phyloP scores from a whole-genome alignment of 2,113 vertebrate genomes.

The Malurus alboscapulatus region DNA sequence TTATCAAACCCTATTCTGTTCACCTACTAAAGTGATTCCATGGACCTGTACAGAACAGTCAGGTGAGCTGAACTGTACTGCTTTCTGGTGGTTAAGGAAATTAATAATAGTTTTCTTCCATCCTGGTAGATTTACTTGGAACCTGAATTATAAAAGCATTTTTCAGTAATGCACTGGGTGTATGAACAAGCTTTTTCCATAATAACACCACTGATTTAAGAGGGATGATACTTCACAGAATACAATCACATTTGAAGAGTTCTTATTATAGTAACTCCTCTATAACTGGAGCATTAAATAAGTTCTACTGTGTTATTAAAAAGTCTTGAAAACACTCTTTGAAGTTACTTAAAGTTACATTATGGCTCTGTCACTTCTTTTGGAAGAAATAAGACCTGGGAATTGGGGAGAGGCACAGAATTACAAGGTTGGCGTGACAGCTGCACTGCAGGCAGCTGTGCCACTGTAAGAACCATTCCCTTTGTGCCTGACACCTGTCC shows the following conservation, averaged over 20 bases:
- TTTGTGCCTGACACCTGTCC: accelerated
- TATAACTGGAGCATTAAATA: constrained; percentile 51
- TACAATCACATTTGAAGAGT: constrained; percentile 44
- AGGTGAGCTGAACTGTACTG: background rate
- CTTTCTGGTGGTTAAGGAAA: constrained; percentile 1
- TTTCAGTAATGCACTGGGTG: constrained; percentile 33
- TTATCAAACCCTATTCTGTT: background rate
- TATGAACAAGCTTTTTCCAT: constrained; percentile 48
- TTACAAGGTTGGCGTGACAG: accelerated
- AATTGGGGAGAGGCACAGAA: background rate
- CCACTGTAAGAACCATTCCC: background rate
- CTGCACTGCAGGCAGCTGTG: background rate
- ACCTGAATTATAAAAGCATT: constrained; percentile 56
- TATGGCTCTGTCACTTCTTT: background rate
- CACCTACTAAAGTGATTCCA: background rate
- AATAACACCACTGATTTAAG: constrained; percentile 60
- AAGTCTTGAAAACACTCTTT: constrained; percentile 15
- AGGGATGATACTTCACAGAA: constrained; percentile 50
- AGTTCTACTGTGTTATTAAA: constrained; percentile 20
- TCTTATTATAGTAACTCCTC: constrained; percentile 54
- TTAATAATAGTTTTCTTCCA: background rate
- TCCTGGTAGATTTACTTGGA: background rate
- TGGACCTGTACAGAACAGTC: background rate
- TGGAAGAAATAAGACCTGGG: background rate
- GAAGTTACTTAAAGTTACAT: constrained; percentile 28